phyloP scores from a whole-genome alignment of 2,797 vertebrate species.

The Acanthiza pusilla region DNA sequence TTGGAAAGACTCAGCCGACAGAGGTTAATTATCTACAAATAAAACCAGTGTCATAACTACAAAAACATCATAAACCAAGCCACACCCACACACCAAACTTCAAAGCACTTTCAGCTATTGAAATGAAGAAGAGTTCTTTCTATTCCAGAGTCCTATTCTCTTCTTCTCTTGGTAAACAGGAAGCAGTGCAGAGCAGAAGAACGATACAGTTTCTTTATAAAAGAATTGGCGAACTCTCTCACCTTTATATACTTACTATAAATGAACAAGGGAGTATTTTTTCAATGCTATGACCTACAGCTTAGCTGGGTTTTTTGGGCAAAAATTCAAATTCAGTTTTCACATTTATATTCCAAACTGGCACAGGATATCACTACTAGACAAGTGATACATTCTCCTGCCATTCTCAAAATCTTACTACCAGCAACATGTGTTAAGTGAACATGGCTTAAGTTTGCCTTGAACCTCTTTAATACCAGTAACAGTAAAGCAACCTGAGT shows the following conservation, averaged over 20 bases:
- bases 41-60: neutral
- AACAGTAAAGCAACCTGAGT: neutral
- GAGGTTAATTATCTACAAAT: neutral
- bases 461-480: neutral
- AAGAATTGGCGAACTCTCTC: neutral
- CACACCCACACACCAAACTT: neutral
- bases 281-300: neutral
- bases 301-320: neutral
- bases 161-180: neutral
- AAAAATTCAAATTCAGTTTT: neutral
- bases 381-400: neutral
- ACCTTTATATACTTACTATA: neutral
- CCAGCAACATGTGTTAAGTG: neutral
- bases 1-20: neutral
- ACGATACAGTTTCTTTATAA: neutral
- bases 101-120: neutral
- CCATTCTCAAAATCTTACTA: neutral
- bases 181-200: neutral
- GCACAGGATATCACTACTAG: neutral
- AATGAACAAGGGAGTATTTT: neutral
- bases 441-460: neutral
- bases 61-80: neutral
- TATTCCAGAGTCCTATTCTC: neutral
- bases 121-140: neutral
- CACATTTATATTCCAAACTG: neutral